phyloP scores from a whole-genome alignment of 2,888 invertebrate species.

The Cerastoderma edule region DNA sequence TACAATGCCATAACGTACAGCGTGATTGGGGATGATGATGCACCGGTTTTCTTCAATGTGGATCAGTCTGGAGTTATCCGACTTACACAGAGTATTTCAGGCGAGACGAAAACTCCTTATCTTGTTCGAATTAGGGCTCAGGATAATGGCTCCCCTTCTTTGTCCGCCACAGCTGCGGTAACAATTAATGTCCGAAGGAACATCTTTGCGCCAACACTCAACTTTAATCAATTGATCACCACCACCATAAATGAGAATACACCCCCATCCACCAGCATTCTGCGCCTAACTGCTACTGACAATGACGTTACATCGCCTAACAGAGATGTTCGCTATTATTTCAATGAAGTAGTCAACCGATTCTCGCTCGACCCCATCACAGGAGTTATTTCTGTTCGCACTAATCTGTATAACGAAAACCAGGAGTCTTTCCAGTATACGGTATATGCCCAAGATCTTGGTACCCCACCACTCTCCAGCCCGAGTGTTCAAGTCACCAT shows the following conservation, averaged over 20 bases:
- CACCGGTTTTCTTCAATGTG: conserved; percentile 73
- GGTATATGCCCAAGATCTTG: conserved; percentile 63
- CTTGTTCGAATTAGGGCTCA: conserved; percentile 57
- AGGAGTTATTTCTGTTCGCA: conserved; percentile 64
- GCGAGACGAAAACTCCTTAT: conserved; percentile 27
- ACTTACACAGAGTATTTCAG: conserved; percentile 41
- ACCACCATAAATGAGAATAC: conserved; percentile 69
- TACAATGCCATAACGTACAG: conserved; percentile 73
- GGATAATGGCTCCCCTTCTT: conserved; percentile 74
- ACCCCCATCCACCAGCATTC: conserved; percentile 67
- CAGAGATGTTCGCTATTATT: conserved; percentile 64
- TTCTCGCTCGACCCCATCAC: conserved; percentile 60
- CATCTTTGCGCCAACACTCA: conserved; percentile 65
- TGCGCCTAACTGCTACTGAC: conserved; percentile 72
- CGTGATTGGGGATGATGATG: conserved; percentile 70
- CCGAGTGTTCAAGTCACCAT: conserved; percentile 61
- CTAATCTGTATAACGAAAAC: conserved; percentile 61
- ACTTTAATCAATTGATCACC: conserved; percentile 34
- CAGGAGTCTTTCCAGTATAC: conserved; percentile 58
- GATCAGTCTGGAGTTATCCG: conserved; percentile 9
- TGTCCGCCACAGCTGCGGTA: conserved; percentile 64
- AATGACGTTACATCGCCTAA: conserved; percentile 68
- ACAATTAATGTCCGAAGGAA: conserved; percentile 72
- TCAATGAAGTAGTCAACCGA: conserved; percentile 52
- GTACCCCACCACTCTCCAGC: conserved; percentile 53